These are phyloP conservation scores for Drosophila sucinea DNA, from an alignment of 1,140 invertebrate genomes.

Conservation along the genomic window DNA sequence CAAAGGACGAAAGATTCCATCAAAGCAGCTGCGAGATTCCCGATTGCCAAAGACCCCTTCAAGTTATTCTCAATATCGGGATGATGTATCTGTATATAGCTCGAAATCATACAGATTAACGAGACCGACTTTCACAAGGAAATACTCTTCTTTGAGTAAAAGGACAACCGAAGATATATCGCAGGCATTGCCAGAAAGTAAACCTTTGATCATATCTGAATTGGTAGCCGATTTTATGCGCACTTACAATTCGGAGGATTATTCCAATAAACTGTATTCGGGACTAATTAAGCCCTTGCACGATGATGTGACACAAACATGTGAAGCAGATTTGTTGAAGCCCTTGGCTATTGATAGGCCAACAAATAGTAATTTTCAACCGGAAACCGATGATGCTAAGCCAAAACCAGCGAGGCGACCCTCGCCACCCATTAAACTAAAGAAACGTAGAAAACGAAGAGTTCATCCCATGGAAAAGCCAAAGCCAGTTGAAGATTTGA, in stretches of 20 bases:
- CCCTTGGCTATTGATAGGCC: background rate
- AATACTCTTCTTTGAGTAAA: background rate
- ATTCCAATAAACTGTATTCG: background rate
- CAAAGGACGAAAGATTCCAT: too few relatives aligned
- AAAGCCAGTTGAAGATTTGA: background rate
- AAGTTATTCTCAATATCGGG: background rate
- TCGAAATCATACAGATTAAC: too few relatives aligned
- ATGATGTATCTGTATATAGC: too few relatives aligned
- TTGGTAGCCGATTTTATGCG: background rate
- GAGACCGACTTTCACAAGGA: background rate
- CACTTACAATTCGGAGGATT: background rate
- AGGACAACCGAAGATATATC: too few relatives aligned
- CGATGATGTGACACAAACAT: background rate
- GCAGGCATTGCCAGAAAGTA: background rate
- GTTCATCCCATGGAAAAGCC: too few relatives aligned
- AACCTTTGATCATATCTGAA: constrained; percentile 4
- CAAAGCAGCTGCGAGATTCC: too few relatives aligned
- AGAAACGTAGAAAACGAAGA: background rate
- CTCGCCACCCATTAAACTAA: background rate
- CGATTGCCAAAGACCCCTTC: too few relatives aligned
- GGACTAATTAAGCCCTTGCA: constrained; percentile 1
- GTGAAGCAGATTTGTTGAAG: background rate
- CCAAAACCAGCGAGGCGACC: background rate
- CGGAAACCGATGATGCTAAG: background rate
- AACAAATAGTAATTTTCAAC: background rate